Percentiles rank a stretch among this genome's conserved stretches.
phyloP scores from a whole-genome alignment of 2,888 invertebrate genomes.

The Vandiemenella viatica region DNA sequence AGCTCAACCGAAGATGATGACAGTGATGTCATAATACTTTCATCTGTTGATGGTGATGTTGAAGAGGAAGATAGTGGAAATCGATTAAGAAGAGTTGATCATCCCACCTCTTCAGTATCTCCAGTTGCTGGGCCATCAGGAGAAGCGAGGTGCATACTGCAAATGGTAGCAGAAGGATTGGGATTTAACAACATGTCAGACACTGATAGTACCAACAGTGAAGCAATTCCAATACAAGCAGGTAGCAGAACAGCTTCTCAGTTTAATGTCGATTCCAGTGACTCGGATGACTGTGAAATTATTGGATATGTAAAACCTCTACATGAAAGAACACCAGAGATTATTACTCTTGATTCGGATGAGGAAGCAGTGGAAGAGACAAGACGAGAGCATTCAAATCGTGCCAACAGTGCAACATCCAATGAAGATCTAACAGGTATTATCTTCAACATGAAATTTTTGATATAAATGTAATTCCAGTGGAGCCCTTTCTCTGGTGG shows the following conservation, averaged over 20 bases:
- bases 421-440: no score
- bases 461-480: no score
- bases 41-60: neutral
- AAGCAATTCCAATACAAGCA: neutral
- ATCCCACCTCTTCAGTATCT: neutral
- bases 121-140: slow-evolving; percentile 14
- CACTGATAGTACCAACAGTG: neutral
- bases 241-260: neutral
- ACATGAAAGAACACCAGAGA: slow-evolving; percentile 47
- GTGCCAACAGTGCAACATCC: no score
- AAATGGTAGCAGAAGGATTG: neutral
- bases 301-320: slow-evolving; percentile 51
- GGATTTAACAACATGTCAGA: neutral
- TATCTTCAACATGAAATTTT: no score
- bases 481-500: no score
- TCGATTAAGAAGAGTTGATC: no score
- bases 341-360: slow-evolving; percentile 42
- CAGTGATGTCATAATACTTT: slow-evolving; percentile 6
- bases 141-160: neutral
- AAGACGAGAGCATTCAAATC: no score
- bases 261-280: neutral
- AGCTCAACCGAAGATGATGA: neutral
- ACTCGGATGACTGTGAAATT: slow-evolving; percentile 39
- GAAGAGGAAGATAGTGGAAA: neutral
- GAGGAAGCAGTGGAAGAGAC: slow-evolving; percentile 32